Base-by-base conservation (phyloP, 2,888 invertebrate genomes). In the Epiblema foenella region DNA sequence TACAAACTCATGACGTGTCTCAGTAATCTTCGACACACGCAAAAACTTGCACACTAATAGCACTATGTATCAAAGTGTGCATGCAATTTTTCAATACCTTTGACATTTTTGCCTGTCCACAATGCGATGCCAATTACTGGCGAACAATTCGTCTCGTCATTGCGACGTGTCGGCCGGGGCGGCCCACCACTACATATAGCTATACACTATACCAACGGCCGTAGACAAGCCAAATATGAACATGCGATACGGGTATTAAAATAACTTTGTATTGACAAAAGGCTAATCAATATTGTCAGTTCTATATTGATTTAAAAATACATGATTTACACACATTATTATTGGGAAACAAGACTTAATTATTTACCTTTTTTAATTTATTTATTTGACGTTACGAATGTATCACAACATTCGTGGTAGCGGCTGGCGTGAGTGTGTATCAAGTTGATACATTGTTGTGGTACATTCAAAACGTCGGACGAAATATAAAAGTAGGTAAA, bases 131-230 rank as follows among this genome's bases (percentile, higher is more conserved):
- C 83, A 86, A 85, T 86, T 85, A 86, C 82, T 76, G 75, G 78
- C 69, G 72, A 78, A 82, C 86, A 85, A 86, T 88, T 88, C 86
- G 85, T 83, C 78, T 82, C 79, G 81, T 82, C 83, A 83, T 79
- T 81, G 76, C 74, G 78, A 77, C 74, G 72, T 80, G 80, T 79
- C 78, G 74, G 74, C 72, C 33, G 65, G 46, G 33, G 54, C 54
- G 68, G 29, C 33, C 49, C 66, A 39, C 29, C 54, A 4, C 70
- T 65, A 58, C 58, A 49, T 29, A 29, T 52, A 54, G 59, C 56
- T 60, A 29, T 29, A 56, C 56, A 70, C 65, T 66, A 60, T 42
- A 39, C 42, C 65, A 52, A 39, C 65, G 54, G 37, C 29, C 51
- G 15, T 37, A 20, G 63, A 63, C 60, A 46, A 15, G 51, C 64